phyloP scores from a whole-genome alignment of 2,797 vertebrate species.

The Falco berigora region DNA sequence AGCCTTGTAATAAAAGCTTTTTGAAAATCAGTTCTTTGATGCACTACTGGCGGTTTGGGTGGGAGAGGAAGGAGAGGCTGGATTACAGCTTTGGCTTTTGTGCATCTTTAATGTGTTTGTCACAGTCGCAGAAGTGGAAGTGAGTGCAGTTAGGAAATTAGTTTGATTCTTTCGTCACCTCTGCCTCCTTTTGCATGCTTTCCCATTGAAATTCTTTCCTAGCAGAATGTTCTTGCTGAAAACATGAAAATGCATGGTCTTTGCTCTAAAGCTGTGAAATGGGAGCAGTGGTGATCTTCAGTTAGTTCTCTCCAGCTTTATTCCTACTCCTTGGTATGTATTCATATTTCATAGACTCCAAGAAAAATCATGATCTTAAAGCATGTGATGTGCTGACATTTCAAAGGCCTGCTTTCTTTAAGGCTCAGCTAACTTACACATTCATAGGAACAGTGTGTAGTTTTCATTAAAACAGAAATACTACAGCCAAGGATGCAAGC shows the following conservation, averaged over 20 bases:
- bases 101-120: background rate
- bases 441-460: background rate
- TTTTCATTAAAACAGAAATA: background rate
- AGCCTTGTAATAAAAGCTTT: background rate
- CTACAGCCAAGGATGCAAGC: background rate
- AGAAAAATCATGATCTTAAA: background rate
- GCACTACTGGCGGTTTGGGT: background rate
- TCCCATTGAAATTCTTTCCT: background rate
- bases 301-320: background rate
- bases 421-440: background rate
- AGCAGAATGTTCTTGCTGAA: background rate
- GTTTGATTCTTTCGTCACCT: background rate
- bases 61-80: background rate
- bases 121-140: background rate
- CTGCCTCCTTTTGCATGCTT: background rate
- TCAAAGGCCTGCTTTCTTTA: background rate
- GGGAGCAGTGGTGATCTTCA: background rate
- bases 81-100: background rate
- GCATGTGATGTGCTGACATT: background rate
- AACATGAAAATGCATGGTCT: background rate
- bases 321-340: background rate
- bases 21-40: background rate
- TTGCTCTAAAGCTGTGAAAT: background rate
- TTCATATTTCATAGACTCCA: background rate
- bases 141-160: background rate